Evolutionary conservation across 2,888 invertebrate genomes (phyloP).

Genomic region (Sarcophaga variegata): DNA sequence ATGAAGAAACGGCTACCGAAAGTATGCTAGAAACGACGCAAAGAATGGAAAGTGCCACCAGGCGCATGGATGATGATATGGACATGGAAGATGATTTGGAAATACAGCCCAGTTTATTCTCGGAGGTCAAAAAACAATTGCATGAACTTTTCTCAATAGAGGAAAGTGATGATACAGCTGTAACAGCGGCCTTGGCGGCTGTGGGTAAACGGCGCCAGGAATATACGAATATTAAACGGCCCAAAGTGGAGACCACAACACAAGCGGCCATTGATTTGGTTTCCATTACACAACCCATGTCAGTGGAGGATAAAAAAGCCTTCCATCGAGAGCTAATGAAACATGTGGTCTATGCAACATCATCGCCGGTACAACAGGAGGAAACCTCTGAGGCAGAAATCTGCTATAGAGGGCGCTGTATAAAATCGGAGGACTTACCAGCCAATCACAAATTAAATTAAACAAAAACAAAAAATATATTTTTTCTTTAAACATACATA

Average conservation of each 20-base stretch:
- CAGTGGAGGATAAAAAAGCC: conserved; percentile 71
- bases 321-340: conserved; percentile 81
- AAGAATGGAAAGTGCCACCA: conserved; percentile 77
- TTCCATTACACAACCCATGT: conserved; percentile 70
- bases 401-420: conserved; percentile 92
- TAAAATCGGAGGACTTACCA: conserved; percentile 84
- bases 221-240: conserved; percentile 79
- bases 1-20: conserved; percentile 57
- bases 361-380: conserved; percentile 91
- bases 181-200: conserved; percentile 75
- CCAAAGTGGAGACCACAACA: conserved; percentile 74
- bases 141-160: conserved; percentile 79
- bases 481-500: not conserved
- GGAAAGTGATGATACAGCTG: conserved; percentile 76
- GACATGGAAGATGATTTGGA: conserved; percentile 77
- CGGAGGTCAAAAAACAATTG: conserved; percentile 80
- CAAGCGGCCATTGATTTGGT: conserved; percentile 70
- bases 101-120: conserved; percentile 80
- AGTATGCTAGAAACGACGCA: conserved; percentile 46
- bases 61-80: conserved; percentile 75
- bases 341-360: conserved; percentile 84
- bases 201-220: conserved; percentile 79
- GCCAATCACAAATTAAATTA: conserved; percentile 80
- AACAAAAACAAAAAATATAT: conserved; percentile 14
- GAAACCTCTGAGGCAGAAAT: conserved; percentile 94